phyloP scores from a whole-genome alignment of 37 sponge, comb jelly and placozoan species.

The Spongilla lacustris region DNA sequence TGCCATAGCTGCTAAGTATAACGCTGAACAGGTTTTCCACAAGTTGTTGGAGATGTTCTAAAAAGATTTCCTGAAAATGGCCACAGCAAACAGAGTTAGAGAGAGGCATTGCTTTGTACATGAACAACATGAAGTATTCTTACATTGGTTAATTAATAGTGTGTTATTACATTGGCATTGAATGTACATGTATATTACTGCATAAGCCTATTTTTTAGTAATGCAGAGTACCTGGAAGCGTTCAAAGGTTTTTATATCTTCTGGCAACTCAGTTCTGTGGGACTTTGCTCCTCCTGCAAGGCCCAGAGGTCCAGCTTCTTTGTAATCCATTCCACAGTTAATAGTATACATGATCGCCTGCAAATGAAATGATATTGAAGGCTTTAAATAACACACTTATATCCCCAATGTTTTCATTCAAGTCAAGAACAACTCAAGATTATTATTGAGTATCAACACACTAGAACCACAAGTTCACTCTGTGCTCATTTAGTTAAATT shows the following conservation, averaged over 20 bases:
- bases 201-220: no score
- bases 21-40: constrained; percentile 29
- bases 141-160: no score
- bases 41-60: constrained; percentile 12
- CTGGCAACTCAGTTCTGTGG: constrained; percentile 33
- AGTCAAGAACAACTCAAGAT: no score
- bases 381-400: no score
- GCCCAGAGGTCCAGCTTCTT: constrained; percentile 33
- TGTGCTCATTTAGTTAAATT: no score
- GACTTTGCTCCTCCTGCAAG: constrained; percentile 43
- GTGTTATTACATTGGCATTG: no score
- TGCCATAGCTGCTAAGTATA: constrained; percentile 28
- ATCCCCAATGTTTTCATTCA: no score
- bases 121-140: no score
- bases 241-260: constrained; percentile 37
- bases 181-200: no score
- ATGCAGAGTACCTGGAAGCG: constrained; percentile 21
- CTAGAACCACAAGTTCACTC: no score
- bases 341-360: constrained; percentile 48
- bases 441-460: no score
- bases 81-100: not conserved
- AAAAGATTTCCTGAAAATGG: constrained; percentile 20
- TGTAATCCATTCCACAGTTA: constrained; percentile 45
- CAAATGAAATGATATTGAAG: not conserved
- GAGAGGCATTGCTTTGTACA: no score